Base-by-base conservation (phyloP, 2,888 invertebrate genomes). In the Nymphalis c-album region DNA sequence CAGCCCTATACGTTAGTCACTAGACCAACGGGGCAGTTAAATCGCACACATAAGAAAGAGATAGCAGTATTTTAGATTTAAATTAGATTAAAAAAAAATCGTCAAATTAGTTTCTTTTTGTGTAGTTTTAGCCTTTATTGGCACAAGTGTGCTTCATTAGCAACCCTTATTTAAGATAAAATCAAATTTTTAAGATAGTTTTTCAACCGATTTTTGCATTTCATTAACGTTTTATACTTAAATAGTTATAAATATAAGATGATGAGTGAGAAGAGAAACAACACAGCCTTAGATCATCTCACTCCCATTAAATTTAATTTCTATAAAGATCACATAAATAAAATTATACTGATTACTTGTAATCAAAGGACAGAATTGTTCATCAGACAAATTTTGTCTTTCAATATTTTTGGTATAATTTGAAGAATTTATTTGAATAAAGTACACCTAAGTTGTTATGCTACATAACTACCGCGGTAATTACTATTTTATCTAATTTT, bases 201-300 rank as follows among this genome's bases (percentile, higher is more conserved):
- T 22, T 51, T 20, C 20, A 22, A 51, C 10, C 3, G 10, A 22
- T 51, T 20, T 51, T 50, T 18, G 7, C 8, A 53, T 62, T 22
- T 62, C 10, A 45, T 26, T 22, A 7, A 10, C 17, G n/a, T 46
- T 45, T 53, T 26, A 22, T n/a, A 20, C 17, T 20, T 45, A 35
- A 35, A 18, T 8, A 63, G 16, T 50, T 40, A 51, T 47, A 59
- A 53, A 35, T 53, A 48, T 46, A 26, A 57, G 47, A 6, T 35
- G 48, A 59, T 17, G 50, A 48, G 55, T 22, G 68, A 61, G 57
- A 45, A 63, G 57, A 50, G 57, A 60, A 64, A 64, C 68, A 61
- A 65, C 71, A 71, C 71, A 71, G 71, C 71, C 68, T 68, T 59
- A 61, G 57, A 68, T 40, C 59, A 60, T 66, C 63, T 68, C 40